Evolutionary conservation across 1,140 invertebrate species (phyloP), one percentile per base, ranked within the genome.

Genomic region (Cotesia typhae): DNA sequence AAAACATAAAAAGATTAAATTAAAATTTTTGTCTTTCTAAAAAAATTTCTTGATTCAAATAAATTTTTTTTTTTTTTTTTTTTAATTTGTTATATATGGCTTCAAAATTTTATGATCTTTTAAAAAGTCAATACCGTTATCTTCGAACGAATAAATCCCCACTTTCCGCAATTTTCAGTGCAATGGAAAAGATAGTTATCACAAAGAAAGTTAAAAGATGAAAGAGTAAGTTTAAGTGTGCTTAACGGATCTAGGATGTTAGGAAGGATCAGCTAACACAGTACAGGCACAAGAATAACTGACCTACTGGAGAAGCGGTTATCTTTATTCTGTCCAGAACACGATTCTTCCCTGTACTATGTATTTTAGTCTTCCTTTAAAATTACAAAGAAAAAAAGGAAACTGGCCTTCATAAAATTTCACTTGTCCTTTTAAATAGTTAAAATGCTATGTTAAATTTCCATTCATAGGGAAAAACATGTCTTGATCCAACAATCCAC

Each of bases 181-280:
- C 53, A 57, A 57, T 20, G 0, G 5, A 55, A 55, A 5, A 17
- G n/a, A n/a, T 55, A 55, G 53, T 9, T 12, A n/a, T 35, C 12
- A 60, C 17, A 36, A 28, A 35, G 20, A 60, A 5, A 60, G 53
- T 9, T 9, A 28, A 35, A 61, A 12, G 9, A 20, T 14, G 10
- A 37, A 12, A n/a, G 61, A 17, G 36, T 4, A n/a, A 65, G 65
- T 67, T 72, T 77, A 74, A 79, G 75, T 80, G 74, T 80, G 74
- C 76, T 76, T 78, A 79, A 74, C 67, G 72, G 77, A 77, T 80
- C 64, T 66, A 52, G 7, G n/a, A 14, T 67, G 75, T 10, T 7
- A 10, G 2, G 41, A 47, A 74, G 74, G 76, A 77, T 77, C 74
- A 77, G 74, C 67, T 41, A 74, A 52, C 37, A 47, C 36, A 37